Conservation (phyloP, 2,797 vertebrate genomes). For the Xyrichtys novacula region DNA sequence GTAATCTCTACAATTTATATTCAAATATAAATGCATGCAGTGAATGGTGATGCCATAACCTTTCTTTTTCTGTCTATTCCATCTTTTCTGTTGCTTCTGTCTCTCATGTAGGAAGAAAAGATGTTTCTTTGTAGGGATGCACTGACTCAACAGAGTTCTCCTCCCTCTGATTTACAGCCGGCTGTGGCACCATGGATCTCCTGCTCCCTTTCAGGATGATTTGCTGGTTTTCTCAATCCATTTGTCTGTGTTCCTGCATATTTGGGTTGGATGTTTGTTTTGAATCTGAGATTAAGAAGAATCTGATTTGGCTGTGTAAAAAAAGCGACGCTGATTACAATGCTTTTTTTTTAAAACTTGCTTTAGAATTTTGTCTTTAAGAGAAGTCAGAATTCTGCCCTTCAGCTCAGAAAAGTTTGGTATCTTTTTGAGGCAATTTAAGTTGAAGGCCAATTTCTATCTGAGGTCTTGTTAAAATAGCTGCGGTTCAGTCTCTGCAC, state of each 20-base stretch:
- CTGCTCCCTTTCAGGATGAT: slow-evolving; percentile 40
- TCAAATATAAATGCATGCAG: slow-evolving; percentile 7
- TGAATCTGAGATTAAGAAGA: slow-evolving; percentile 4
- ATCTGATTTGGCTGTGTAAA: too few relatives aligned
- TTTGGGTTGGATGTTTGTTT: slow-evolving; percentile 13
- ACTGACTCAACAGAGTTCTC: slow-evolving; percentile 61
- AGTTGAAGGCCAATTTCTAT: slow-evolving; percentile 15
- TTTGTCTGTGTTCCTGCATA: slow-evolving; percentile 19
- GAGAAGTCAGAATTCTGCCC: neutral
- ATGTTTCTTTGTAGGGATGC: slow-evolving; percentile 70
- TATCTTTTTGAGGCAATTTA: slow-evolving; percentile 16
- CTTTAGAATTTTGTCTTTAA: neutral
- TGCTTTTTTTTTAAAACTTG: neutral
- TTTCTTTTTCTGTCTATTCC: slow-evolving; percentile 26
- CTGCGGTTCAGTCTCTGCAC: slow-evolving; percentile 21
- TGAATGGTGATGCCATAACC: slow-evolving; percentile 9
- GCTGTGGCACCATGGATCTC: slow-evolving; percentile 32
- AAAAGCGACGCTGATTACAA: slow-evolving; percentile 3
- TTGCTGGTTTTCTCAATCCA: slow-evolving; percentile 34
- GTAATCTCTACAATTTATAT: slow-evolving; percentile 13
- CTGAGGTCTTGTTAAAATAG: slow-evolving; percentile 32
- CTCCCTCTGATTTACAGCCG: slow-evolving; percentile 54
- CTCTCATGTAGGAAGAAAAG: slow-evolving; percentile 72
- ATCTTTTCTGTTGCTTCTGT: slow-evolving; percentile 19
- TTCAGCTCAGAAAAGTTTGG: neutral